These are phyloP conservation scores for Spialia ferax DNA, from an alignment of 2,888 invertebrate species.

Conservation along the genomic window DNA sequence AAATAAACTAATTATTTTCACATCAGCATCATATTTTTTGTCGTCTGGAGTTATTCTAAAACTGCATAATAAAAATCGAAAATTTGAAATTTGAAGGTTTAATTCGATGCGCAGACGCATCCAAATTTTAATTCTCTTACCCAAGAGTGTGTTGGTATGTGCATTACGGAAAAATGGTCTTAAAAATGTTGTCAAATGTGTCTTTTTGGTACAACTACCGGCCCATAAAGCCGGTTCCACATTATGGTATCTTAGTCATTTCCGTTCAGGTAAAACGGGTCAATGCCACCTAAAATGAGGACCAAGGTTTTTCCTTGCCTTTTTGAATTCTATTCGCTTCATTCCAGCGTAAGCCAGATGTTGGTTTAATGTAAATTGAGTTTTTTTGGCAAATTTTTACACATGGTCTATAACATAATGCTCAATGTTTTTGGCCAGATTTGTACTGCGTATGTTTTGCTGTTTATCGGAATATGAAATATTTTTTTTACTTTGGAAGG, in stretches of 20 bases:
- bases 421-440: too few species aligned
- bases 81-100: neutral
- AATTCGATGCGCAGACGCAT: neutral
- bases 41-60: neutral
- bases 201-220: conserved; percentile 23
- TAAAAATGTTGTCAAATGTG: conserved; percentile 21
- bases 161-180: conserved; percentile 14
- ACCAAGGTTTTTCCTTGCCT: conserved; percentile 27
- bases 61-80: neutral
- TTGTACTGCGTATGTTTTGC: too few species aligned
- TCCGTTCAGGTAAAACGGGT: conserved; percentile 36
- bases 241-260: conserved; percentile 25
- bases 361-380: neutral
- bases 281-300: conserved; percentile 31
- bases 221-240: conserved; percentile 22
- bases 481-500: too few species aligned
- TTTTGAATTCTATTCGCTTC: neutral
- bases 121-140: neutral
- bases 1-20: conserved; percentile 39
- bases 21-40: conserved; percentile 21
- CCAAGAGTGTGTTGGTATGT: conserved; percentile 3
- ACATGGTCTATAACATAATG: too few species aligned
- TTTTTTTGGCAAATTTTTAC: too few species aligned
- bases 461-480: too few species aligned
- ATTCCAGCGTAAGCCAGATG: neutral